A percentile compares a stretch with the other conserved stretches of the same genome.
phyloP scores from a whole-genome alignment of 2,797 vertebrate species.

The Paguma larvata region DNA sequence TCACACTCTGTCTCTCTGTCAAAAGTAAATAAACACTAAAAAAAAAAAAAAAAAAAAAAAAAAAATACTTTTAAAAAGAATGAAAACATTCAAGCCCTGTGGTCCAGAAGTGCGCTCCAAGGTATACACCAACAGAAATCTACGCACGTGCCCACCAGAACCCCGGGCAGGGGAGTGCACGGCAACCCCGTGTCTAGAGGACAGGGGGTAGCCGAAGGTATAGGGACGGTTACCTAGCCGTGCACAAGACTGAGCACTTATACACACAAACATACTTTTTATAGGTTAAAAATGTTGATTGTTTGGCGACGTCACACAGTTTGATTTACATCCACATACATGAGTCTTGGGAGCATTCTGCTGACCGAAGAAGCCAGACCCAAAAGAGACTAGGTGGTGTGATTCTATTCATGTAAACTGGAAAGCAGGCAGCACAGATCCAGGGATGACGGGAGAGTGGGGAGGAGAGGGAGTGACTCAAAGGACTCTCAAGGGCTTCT shows the following conservation, averaged over 20 bases:
- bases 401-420: not conserved
- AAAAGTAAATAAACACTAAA: too few relatives aligned
- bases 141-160: not conserved
- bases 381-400: not conserved
- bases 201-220: not conserved
- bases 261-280: not conserved
- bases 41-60: too few relatives aligned
- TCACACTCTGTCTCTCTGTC: too few relatives aligned
- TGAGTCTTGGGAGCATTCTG: not conserved
- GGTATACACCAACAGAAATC: not conserved
- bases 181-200: not conserved
- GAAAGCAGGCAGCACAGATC: not conserved
- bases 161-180: not conserved
- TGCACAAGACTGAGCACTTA: not conserved
- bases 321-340: not conserved
- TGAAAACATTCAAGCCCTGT: not conserved
- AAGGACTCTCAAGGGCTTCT: not conserved
- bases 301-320: not conserved
- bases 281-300: not conserved
- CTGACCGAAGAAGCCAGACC: not conserved
- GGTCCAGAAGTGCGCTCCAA: not conserved
- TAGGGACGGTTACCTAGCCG: not conserved
- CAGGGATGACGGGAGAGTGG: not conserved
- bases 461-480: not conserved
- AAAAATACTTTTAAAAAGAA: too few relatives aligned